These are phyloP conservation scores for Agrochola lychnidis DNA, from an alignment of 2,888 invertebrate genomes.

Conservation along the genomic window DNA sequence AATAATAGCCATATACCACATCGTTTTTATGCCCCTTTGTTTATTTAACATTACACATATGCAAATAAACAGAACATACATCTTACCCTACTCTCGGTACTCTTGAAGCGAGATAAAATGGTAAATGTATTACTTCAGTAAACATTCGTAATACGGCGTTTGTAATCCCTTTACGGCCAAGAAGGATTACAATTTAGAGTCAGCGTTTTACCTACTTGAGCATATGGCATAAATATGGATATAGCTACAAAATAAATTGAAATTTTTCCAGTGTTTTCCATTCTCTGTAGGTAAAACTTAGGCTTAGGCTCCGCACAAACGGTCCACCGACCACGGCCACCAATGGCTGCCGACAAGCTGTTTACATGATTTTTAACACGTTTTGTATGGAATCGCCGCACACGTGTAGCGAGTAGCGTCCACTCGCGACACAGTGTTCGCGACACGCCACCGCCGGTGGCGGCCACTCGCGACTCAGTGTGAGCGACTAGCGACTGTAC, in stretches of 20 bases:
- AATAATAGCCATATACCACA: conserved; percentile 3
- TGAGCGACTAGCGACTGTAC: no score
- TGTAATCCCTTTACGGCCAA: conserved; percentile 34
- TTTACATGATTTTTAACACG: no score
- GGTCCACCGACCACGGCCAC: no score
- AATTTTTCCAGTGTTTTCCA: not conserved
- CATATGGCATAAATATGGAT: conserved; percentile 16
- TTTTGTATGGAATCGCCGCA: no score
- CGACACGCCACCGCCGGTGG: no score
- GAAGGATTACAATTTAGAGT: conserved; percentile 33
- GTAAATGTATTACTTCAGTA: conserved; percentile 45
- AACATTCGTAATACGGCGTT: conserved; percentile 42
- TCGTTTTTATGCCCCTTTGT: conserved; percentile 37
- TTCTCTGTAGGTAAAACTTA: not conserved
- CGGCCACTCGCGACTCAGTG: no score
- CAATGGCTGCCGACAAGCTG: no score
- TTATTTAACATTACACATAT: conserved; percentile 18
- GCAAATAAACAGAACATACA: conserved; percentile 36
- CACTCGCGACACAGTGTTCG: no score
- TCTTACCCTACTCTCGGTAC: conserved; percentile 40
- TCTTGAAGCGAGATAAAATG: conserved; percentile 42
- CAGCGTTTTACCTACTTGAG: conserved; percentile 23
- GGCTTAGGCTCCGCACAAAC: no score
- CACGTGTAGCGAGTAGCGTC: no score
- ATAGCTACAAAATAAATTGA: conserved; percentile 11